Percentiles rank a stretch among this genome's conserved stretches.
Evolutionary conservation across 2,888 invertebrate genomes (phyloP).

Genomic region (Coecobrya sp.): DNA sequence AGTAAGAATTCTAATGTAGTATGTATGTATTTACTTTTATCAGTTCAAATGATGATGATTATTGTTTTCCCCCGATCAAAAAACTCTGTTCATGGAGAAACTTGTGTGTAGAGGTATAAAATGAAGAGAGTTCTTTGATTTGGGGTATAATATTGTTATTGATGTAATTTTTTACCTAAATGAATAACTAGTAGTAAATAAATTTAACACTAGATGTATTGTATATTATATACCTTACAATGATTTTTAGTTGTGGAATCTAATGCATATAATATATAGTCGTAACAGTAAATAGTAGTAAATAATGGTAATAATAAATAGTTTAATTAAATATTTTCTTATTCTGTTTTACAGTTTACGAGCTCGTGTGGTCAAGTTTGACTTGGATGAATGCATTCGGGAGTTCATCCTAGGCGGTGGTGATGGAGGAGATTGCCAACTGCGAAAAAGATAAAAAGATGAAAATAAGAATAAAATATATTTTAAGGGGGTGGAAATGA

Average conservation of each 20-base stretch:
- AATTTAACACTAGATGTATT: slow-evolving; percentile 12
- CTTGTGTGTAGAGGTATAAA: not conserved
- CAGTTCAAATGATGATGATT: slow-evolving; percentile 76
- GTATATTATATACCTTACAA: not conserved
- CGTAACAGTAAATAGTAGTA: slow-evolving; percentile 44
- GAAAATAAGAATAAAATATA: slow-evolving; percentile 13
- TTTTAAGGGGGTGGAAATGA: not conserved
- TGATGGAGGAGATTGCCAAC: slow-evolving; percentile 86
- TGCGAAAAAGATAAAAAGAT: too few species aligned
- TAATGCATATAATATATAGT: slow-evolving; percentile 31
- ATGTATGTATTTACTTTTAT: slow-evolving; percentile 56
- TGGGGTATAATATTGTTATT: not conserved
- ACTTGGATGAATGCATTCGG: slow-evolving; percentile 85
- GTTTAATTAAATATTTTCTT: slow-evolving; percentile 71
- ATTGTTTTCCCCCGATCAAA: slow-evolving; percentile 47
- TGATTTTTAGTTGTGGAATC: slow-evolving; percentile 53
- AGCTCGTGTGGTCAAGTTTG: slow-evolving; percentile 85
- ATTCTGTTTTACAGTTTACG: slow-evolving; percentile 85
- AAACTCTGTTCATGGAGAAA: slow-evolving; percentile 38
- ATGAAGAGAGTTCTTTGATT: slow-evolving; percentile 54
- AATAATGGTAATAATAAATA: slow-evolving; percentile 64
- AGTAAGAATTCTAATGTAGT: slow-evolving; percentile 21
- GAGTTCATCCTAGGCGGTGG: slow-evolving; percentile 85
- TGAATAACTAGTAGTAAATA: slow-evolving; percentile 29
- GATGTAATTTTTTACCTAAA: slow-evolving; percentile 8